These are phyloP conservation scores for Atethmia centrago DNA, from an alignment of 2,888 invertebrate genomes.

Conservation along the genomic window DNA sequence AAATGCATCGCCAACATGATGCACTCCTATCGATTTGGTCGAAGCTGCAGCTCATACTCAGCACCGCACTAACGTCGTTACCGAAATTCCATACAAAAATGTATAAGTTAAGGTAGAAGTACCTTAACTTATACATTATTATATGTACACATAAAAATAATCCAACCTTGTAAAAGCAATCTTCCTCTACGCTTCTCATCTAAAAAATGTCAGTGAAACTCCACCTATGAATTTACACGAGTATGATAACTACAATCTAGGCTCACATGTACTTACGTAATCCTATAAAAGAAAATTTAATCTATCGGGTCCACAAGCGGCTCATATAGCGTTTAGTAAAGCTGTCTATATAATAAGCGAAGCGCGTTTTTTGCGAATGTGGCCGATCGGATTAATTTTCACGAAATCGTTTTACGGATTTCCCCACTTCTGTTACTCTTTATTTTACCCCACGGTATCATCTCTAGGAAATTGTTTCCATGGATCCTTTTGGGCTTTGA, in stretches of 20 bases:
- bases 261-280: constrained; percentile 23
- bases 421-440: constrained; percentile 85
- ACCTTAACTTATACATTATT: too few species aligned
- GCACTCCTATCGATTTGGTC: background rate
- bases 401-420: constrained; percentile 86
- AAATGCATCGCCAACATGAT: background rate
- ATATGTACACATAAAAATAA: constrained; percentile 25
- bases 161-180: constrained; percentile 29
- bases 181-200: constrained; percentile 7
- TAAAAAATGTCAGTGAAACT: constrained; percentile 29
- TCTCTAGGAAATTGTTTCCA: constrained; percentile 87
- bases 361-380: constrained; percentile 69
- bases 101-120: background rate
- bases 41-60: constrained; percentile 1
- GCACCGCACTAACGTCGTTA: background rate
- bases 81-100: background rate
- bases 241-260: constrained; percentile 33
- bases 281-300: constrained; percentile 57
- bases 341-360: constrained; percentile 60
- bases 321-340: constrained; percentile 57
- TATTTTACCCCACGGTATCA: constrained; percentile 88
- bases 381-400: constrained; percentile 86
- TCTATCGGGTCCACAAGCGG: constrained; percentile 52
- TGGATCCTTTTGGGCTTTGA: constrained; percentile 79
- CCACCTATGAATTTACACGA: constrained; percentile 35